Conservation (phyloP, 2,888 invertebrate genomes). For the Tenthredo distinguenda region DNA sequence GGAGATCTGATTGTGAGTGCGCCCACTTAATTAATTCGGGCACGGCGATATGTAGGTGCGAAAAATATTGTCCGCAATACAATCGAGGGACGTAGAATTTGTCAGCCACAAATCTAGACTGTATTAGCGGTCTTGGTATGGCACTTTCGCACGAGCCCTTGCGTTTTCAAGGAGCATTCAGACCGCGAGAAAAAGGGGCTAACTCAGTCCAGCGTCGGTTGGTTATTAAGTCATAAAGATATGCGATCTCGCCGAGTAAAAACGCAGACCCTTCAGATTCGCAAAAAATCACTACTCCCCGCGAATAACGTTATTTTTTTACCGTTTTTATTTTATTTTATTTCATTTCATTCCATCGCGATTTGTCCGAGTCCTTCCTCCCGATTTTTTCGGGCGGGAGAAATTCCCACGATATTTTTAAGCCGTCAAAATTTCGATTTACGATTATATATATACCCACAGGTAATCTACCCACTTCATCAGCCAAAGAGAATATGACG, state of each 20-base stretch:
- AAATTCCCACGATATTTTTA: background rate
- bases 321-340: background rate
- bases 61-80: background rate
- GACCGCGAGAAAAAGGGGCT: conserved; percentile 41
- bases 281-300: background rate
- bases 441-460: background rate
- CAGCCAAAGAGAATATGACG: background rate
- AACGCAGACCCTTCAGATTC: conserved; percentile 26
- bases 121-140: background rate
- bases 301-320: background rate
- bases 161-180: conserved; percentile 39
- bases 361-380: background rate
- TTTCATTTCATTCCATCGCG: background rate
- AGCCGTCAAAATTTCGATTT: background rate
- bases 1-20: background rate
- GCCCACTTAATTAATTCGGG: background rate
- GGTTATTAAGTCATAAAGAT: conserved; percentile 51
- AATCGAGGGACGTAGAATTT: background rate
- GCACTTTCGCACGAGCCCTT: conserved; percentile 19
- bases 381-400: background rate
- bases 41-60: background rate
- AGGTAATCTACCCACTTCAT: background rate
- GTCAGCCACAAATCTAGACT: conserved; percentile 21
- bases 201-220: conserved; percentile 25
- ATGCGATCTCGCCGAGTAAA: conserved; percentile 37